phyloP scores from a whole-genome alignment of 2,797 vertebrate species.

The Chiroxiphia lanceolata region DNA sequence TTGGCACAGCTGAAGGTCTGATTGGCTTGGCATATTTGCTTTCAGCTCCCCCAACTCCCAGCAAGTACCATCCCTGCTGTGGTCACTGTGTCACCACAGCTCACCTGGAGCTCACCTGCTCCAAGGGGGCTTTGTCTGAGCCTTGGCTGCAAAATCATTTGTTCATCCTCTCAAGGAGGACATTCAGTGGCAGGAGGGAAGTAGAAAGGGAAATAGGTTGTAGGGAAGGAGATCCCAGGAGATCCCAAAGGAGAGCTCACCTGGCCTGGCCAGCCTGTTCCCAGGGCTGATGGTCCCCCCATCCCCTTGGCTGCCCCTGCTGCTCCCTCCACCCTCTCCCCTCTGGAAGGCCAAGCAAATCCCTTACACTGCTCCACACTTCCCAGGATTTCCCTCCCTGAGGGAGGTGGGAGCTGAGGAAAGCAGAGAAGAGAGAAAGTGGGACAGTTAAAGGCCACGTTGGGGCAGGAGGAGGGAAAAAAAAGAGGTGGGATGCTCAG shows the following conservation, averaged over 20 bases:
- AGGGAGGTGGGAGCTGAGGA: not conserved
- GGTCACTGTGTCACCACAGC: not conserved
- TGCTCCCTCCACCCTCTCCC: not conserved
- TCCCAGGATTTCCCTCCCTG: not conserved
- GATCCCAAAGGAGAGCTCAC: not conserved
- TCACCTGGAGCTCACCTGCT: not conserved
- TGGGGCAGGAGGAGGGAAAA: not conserved
- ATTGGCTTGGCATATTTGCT: not conserved
- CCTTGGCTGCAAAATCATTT: not conserved
- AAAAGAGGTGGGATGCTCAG: not conserved
- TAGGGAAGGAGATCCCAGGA: not conserved
- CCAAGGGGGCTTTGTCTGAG: not conserved
- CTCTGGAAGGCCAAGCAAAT: not conserved
- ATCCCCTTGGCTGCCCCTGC: not conserved
- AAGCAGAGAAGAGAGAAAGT: not conserved
- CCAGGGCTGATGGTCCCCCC: not conserved
- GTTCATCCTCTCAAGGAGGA: not conserved
- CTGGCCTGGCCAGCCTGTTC: not conserved
- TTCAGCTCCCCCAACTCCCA: not conserved
- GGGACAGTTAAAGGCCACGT: rapidly evolving
- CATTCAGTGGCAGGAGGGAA: not conserved
- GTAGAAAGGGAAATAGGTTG: not conserved
- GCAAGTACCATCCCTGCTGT: not conserved
- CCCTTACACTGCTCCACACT: rapidly evolving
- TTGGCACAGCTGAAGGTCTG: not conserved